Base-by-base conservation (phyloP, 2,888 invertebrate species). In the Ochropleura plecta region DNA sequence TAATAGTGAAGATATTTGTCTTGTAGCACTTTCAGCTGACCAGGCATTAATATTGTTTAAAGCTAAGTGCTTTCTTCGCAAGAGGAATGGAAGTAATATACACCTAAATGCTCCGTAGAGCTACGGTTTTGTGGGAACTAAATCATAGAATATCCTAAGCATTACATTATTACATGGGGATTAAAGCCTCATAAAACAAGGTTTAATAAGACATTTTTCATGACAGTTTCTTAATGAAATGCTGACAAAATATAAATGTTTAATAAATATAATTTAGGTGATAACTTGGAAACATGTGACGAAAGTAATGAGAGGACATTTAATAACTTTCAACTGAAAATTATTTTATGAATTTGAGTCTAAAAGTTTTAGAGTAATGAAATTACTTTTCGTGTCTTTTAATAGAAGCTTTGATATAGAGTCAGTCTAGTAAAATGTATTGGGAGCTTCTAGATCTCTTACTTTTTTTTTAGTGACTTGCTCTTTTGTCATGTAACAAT, bases 41-140 rank as follows among this genome's bases (percentile, higher is more conserved):
- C 70, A 80, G 42, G 20, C 81, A 82, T 84, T 82, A 75, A 84
- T 82, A 82, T 80, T 71, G 70, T 75, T 82, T 84, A 84, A 71
- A 71, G 30, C 68, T 71, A 84, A 82, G 81, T 75, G 84, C 81
- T 84, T 75, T 71, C 68, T 68, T 65, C 49, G 60, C 62, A 12
- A 53, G 65, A 69, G 46, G 18, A 69, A 57, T 65, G 55, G 67
- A 60, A 64, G 55, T 12, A 6, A 48, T 67, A 44, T 46, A 55
- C 30, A 59, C 16, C 48, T 49, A 64, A 78, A 82, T 63, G 12
- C 18, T 62, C n/a, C n/a, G 6, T n/a, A 51, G 3, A 51, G n/a
- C 30, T 44, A 57, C 18, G 10, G 14, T 63, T 51, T 64, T 59
- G n/a, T 79, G 18, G 51, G 3, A 51, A 51, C 10, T 46, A 12